Percentiles rank a stretch among this genome's conserved stretches.
Evolutionary conservation across 1,140 invertebrate species (phyloP).

Genomic region (Planococcus citri): DNA sequence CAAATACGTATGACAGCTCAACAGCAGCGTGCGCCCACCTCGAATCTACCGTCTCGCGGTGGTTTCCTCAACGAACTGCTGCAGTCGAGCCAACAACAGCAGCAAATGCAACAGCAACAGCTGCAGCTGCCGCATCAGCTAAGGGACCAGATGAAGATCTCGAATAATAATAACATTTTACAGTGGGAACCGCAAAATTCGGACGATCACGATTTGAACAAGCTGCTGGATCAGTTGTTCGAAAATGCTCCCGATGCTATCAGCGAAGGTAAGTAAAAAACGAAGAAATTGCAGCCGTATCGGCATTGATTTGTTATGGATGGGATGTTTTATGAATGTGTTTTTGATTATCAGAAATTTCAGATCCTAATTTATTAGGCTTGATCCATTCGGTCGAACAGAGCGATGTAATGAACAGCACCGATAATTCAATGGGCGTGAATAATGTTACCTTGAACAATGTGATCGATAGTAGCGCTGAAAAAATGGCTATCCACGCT

Average conservation of each 20-base stretch:
- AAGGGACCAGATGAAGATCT: background rate
- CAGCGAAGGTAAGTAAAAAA: conserved; percentile 33
- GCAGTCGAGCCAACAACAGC: conserved; percentile 31
- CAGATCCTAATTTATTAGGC: background rate
- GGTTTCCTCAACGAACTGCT: conserved; percentile 29
- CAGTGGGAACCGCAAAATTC: conserved; percentile 36
- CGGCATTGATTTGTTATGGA: background rate
- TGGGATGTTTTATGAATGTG: background rate
- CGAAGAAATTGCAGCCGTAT: background rate
- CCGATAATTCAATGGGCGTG: background rate
- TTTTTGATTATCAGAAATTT: no score
- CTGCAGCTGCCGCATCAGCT: conserved; percentile 28
- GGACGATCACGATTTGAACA: conserved; percentile 58
- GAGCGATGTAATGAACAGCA: background rate
- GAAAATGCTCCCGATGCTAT: conserved; percentile 54
- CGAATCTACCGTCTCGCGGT: background rate
- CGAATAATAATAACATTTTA: background rate
- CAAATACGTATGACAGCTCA: background rate
- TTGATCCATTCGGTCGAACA: background rate
- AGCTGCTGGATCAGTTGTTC: conserved; percentile 71
- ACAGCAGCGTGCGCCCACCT: background rate
- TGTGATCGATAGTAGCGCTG: conserved; percentile 29
- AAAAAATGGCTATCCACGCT: conserved; percentile 74
- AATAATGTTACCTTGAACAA: conserved; percentile 15
- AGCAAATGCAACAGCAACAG: conserved; percentile 34